Conservation (phyloP, 2,797 vertebrate species). For the Neoniphon sammara region DNA sequence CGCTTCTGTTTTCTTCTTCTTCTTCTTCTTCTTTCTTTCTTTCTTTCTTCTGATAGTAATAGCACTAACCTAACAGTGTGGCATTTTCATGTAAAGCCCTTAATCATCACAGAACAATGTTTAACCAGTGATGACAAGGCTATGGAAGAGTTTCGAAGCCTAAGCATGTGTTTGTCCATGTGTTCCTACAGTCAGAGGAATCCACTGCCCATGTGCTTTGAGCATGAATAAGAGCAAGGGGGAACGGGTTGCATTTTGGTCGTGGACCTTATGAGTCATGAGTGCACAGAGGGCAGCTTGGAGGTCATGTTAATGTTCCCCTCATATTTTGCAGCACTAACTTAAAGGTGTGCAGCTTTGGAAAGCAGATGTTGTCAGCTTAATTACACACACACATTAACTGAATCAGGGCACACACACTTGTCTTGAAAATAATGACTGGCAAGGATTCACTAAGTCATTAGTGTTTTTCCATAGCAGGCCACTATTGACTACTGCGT, state of each 20-base stretch:
- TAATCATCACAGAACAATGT: conserved; percentile 52
- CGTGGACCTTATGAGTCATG: not conserved
- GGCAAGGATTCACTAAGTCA: no score
- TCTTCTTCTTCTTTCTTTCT: no score
- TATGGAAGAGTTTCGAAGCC: not conserved
- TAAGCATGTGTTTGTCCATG: conserved; percentile 18
- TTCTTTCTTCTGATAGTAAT: no score
- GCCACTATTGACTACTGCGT: no score
- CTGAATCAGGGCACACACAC: no score
- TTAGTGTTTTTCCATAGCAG: no score
- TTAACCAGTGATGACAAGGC: conserved; percentile 48
- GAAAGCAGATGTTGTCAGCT: no score
- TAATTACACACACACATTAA: no score
- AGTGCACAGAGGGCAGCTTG: not conserved
- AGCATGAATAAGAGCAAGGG: not conserved
- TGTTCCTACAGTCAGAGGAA: conserved; percentile 18
- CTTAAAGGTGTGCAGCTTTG: no score
- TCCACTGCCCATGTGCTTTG: conserved; percentile 16
- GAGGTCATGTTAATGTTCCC: not conserved
- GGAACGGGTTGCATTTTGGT: conserved; percentile 20
- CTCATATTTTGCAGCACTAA: not conserved
- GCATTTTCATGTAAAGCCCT: conserved; percentile 25
- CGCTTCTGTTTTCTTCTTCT: no score
- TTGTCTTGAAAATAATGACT: no score
- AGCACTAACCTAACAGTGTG: not conserved